Evolutionary conservation across 2,888 invertebrate genomes (phyloP), one percentile per base, ranked within the genome.

Genomic region (Cheilosia pagana): DNA sequence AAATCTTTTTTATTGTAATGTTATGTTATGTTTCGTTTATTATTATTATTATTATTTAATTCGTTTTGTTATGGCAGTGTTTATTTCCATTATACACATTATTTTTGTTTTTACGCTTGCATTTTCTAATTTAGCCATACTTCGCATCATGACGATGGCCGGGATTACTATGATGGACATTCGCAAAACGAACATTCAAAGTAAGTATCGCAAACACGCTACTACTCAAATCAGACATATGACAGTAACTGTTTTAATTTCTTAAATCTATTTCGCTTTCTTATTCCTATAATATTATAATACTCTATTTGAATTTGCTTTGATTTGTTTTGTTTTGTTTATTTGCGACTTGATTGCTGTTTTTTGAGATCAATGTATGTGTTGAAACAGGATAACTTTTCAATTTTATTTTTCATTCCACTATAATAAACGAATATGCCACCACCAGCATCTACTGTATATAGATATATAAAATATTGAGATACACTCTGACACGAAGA

Each of bases 81-180:
- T 86, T 71, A 81, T 85, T 86, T 86, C 72, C 86, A 86, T 86
- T 86, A 35, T 60, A 77, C 81, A 81, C 72, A 71, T 86, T 77
- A 14, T 60, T 78, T 74, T 74, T 78, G 60, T 87, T 88, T 86
- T 88, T 87, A 87, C 87, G 89, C 88, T 89, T 89, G 89, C 88
- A 88, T 87, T 86, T 79, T 85, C 81, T 82, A 62, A 83, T 87
- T 88, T 88, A 89, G 89, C 88, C 88, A 89, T 87, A 87, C 87
- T 87, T 87, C 88, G 79, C 88, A 88, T 82, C 88, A 89, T 88
- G 88, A 89, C 77, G 88, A 88, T 81, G 86, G 88, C 88, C 87
- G 88, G 88, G 89, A 89, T 87, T 88, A 87, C 87, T 89, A 89
- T 88, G 89, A 89, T 87, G 88, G 88, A 79, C 88, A 88, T 87